Base-by-base conservation (phyloP, 1,140 invertebrate genomes). In the Anthonomus grandis region DNA sequence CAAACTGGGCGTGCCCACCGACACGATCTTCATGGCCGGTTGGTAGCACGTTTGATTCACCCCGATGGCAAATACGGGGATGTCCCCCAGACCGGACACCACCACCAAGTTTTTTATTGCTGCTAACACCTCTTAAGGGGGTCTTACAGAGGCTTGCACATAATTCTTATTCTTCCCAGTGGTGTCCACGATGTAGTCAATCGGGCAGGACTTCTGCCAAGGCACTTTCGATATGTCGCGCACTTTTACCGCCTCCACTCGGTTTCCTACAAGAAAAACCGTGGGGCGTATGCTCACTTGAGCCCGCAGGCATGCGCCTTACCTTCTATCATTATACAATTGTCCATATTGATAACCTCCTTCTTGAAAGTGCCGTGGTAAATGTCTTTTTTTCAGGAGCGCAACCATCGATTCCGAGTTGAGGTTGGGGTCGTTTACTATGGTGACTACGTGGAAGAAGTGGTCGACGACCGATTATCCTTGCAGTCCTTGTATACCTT, bases 1-100 rank as follows among this genome's bases (percentile, higher is more conserved):
- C 19, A 59, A 39, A 34, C 39, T 39, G 3, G 57, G 57, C 5
- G 57, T 25, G 15, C 41, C 39, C 2, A 47, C 51, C 5, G 57
- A 59, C 34, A 49, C 19, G 5, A 51, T 42, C 37, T 59, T 59
- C 51, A 59, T 59, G 19, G 45, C 22, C 1, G 41, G 41, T 18
- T 53, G 45, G 24, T 54, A 54, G 17, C 57, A 59, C 2, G 57
- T 52, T 22, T 59, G 57, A 31, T 59, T 59, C 6, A 59, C 51
- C 19, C 58, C 58, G 24, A 60, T 47, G 15, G 23, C 24, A 22
- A 60, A 60, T n/a, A 60, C 46, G 3, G 58, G 58, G 15, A 55
- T 47, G 21, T 60, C 52, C 9, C 51, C 34, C 42, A 42, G 48
- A 25, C 58, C 58, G 9, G 58, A 42, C 44, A 50, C 46, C 37